phyloP scores from a whole-genome alignment of 2,797 vertebrate species.

The Coluber constrictor region DNA sequence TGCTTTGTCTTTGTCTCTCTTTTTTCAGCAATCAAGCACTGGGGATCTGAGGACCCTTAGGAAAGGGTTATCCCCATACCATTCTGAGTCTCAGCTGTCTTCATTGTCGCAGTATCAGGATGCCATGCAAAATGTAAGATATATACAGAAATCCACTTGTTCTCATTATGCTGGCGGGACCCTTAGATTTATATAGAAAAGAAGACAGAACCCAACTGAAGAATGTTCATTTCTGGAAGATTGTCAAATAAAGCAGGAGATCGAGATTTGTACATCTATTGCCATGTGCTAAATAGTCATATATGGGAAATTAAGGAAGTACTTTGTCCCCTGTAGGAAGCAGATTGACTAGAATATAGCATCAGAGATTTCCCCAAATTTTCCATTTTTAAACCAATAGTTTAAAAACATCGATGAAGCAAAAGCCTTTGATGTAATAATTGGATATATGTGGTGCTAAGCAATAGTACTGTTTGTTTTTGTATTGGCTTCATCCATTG shows the following conservation, averaged over 20 bases:
- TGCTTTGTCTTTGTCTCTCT: constrained; percentile 1
- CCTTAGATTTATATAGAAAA: accelerated
- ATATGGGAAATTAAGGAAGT: background rate
- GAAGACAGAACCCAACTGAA: background rate
- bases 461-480: background rate
- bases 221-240: background rate
- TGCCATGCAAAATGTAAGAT: constrained; percentile 84
- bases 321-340: background rate
- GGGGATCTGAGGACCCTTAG: constrained; percentile 87
- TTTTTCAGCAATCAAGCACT: constrained; percentile 76
- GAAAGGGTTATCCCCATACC: constrained; percentile 90
- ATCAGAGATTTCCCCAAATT: background rate
- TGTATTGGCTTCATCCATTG: background rate
- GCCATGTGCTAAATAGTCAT: background rate
- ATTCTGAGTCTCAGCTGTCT: constrained; percentile 92
- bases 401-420: background rate
- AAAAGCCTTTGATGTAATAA: background rate
- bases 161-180: background rate
- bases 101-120: constrained; percentile 88
- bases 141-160: background rate
- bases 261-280: background rate
- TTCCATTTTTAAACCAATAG: background rate
- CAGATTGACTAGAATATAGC: background rate
- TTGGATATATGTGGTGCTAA: background rate
- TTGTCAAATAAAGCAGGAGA: background rate